Evolutionary conservation across 2,113 vertebrate genomes (phyloP).

Genomic region (Anarrhichthys ocellatus): DNA sequence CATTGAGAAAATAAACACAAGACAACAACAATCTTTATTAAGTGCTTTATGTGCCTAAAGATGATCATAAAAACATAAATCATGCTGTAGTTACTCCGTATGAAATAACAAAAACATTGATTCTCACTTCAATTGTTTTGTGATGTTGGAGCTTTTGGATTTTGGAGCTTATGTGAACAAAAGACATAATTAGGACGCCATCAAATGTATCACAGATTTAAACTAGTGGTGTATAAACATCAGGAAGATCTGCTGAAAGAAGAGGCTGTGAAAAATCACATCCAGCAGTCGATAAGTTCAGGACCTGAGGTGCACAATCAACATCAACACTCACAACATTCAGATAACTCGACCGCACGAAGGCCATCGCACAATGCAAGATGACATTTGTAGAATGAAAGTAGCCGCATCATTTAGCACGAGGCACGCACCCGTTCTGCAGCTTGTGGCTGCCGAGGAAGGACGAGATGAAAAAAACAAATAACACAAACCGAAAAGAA

Average conservation of each 20-base stretch:
- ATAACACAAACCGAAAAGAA: slow-evolving; percentile 22
- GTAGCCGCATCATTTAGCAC: neutral
- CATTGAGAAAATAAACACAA: neutral
- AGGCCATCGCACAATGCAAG: too few species aligned
- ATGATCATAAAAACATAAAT: neutral
- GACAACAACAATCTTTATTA: too few species aligned
- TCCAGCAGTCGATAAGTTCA: neutral
- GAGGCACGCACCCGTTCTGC: neutral
- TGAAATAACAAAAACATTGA: neutral
- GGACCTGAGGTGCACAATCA: neutral
- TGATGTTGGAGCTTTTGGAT: neutral
- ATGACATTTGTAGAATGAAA: neutral
- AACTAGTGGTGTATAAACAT: neutral
- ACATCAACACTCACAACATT: too few species aligned
- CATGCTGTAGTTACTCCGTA: too few species aligned
- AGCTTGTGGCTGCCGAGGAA: neutral
- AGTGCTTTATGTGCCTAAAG: neutral
- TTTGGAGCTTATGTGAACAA: neutral
- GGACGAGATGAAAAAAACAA: slow-evolving; percentile 7
- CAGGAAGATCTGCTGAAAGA: neutral
- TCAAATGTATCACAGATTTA: neutral
- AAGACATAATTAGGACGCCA: neutral
- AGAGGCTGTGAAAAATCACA: neutral
- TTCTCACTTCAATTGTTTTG: neutral
- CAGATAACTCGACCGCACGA: too few species aligned